These are phyloP conservation scores for Pheosia gnoma DNA, from an alignment of 2,888 invertebrate species.

Conservation along the genomic window DNA sequence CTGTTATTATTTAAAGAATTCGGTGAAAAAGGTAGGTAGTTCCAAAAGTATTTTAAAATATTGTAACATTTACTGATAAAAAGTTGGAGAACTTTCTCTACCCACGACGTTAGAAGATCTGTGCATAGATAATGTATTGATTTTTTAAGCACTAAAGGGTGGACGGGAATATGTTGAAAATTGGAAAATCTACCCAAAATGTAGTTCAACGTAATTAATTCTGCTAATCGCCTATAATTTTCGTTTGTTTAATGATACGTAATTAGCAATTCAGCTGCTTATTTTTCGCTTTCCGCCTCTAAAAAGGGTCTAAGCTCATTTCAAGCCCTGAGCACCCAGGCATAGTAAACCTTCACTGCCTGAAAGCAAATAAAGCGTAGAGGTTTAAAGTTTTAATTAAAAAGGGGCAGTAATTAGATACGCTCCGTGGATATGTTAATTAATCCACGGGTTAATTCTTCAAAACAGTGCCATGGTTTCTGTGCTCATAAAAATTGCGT, in stretches of 20 bases:
- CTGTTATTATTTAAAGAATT: too few relatives aligned
- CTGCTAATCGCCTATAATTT: not conserved
- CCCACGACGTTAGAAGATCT: too few relatives aligned
- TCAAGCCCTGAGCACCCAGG: slow-evolving; percentile 4
- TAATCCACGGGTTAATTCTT: slow-evolving; percentile 78
- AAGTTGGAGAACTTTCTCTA: too few relatives aligned
- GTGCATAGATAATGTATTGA: too few relatives aligned
- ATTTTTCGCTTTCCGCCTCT: not conserved
- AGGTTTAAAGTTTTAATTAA: slow-evolving; percentile 78
- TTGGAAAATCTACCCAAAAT: too few relatives aligned
- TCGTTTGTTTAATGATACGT: not conserved
- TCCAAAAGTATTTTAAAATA: too few relatives aligned
- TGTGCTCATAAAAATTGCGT: slow-evolving; percentile 66
- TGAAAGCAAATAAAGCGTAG: slow-evolving; percentile 73
- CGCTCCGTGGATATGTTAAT: slow-evolving; percentile 78
- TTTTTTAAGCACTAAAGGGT: too few relatives aligned
- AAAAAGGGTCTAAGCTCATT: not conserved
- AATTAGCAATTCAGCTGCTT: not conserved
- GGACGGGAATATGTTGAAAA: too few relatives aligned
- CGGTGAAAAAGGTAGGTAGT: too few relatives aligned
- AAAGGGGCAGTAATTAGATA: slow-evolving; percentile 78
- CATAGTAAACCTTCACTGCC: slow-evolving; percentile 34
- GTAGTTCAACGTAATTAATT: too few relatives aligned
- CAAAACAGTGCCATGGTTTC: slow-evolving; percentile 77
- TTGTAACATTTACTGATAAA: too few relatives aligned